Percentiles rank a stretch among this genome's conserved stretches.
Conservation (phyloP, 2,113 vertebrate species). For the Lontra canadensis region DNA sequence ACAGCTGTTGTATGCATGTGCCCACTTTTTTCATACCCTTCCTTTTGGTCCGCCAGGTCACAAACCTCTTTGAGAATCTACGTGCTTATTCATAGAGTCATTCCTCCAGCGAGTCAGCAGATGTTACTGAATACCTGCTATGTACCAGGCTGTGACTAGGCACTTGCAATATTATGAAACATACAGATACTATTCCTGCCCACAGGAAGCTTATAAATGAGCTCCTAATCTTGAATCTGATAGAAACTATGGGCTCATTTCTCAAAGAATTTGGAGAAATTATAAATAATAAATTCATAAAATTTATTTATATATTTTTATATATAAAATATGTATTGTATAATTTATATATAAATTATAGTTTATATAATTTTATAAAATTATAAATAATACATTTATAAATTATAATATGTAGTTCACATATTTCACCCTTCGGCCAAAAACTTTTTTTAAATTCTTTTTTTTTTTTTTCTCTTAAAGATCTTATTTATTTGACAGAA, state of each 20-base stretch:
- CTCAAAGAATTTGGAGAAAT: constrained; percentile 2
- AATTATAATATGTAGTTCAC: not conserved
- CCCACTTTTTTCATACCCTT: not conserved
- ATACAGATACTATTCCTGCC: not conserved
- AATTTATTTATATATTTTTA: too few relatives aligned
- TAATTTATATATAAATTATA: too few relatives aligned
- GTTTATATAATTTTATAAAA: too few relatives aligned
- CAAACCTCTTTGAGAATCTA: not conserved
- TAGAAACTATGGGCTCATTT: not conserved
- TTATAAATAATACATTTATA: too few relatives aligned
- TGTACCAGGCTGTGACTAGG: not conserved
- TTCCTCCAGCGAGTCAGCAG: not conserved
- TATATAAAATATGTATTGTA: too few relatives aligned
- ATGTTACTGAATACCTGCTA: not conserved
- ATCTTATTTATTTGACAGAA: too few relatives aligned
- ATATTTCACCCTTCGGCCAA: not conserved
- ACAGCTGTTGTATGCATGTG: constrained; percentile 28
- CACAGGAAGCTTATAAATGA: not conserved
- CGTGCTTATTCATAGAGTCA: not conserved
- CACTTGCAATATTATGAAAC: not conserved
- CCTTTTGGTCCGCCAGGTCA: not conserved
- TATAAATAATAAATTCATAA: not conserved
- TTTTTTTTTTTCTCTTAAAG: too few relatives aligned
- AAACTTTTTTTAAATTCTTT: too few relatives aligned
- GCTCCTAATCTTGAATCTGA: constrained; percentile 4